Evolutionary conservation across 2,888 invertebrate genomes (phyloP), one percentile per base, ranked within the genome.

Genomic region (Glaucopsyche alexis): DNA sequence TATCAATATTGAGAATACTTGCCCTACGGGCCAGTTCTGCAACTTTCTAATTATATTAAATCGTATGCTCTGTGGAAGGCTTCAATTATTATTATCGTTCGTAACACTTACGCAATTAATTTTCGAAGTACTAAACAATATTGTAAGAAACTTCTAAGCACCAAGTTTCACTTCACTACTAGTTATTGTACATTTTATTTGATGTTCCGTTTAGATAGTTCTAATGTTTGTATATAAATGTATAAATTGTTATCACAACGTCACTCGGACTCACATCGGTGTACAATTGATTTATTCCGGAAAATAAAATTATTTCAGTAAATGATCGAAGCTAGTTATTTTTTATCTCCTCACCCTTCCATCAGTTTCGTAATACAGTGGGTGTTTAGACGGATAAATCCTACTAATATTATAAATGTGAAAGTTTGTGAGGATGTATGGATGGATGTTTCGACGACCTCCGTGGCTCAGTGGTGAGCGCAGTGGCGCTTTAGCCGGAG

Each of bases 191-290:
- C 38, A 65, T 29, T 65, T n/a, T 19, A 19, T 42, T 66, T 45
- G 16, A 42, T 47, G 47, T 67, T 69, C 29, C 14, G 19, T 47
- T 69, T 49, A 69, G 69, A 69, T 69, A 69, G 49, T 49, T 47
- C 1, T 69, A 69, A 69, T 69, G 69, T 47, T 69, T 69, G 69
- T 69, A 69, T 69, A 69, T 69, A 69, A 69, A 69, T 29, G 45
- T 69, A 69, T 69, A 29, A 47, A 49, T 29, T 16, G 69, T 69
- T 69, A 47, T 19, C 45, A 19, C 19, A 49, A 66, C 42, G 66
- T 66, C 66, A 42, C n/a, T 66, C 42, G 42, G 40, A 66, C 40
- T 13, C 66, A 42, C 40, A 42, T 40, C 66, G 40, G n/a, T 42
- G 42, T 66, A 65, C 50, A 13, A 50, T 50, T 40, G 7, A 42